A percentile compares a stretch with the other conserved stretches of the same genome.
phyloP scores from a whole-genome alignment of 2,797 vertebrate genomes.

The Notolabrus celidotus region DNA sequence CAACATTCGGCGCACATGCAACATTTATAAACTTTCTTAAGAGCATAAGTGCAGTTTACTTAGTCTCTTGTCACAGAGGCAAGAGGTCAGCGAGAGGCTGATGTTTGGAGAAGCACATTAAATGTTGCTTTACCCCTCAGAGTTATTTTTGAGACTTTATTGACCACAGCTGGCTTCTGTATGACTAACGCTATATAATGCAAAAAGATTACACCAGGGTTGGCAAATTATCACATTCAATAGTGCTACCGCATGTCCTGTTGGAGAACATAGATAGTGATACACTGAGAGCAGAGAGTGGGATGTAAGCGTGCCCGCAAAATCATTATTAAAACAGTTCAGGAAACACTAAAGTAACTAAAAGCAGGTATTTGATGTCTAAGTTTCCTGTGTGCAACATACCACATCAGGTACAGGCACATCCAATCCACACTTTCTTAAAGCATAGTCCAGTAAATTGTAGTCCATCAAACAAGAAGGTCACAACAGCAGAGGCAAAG shows the following conservation, averaged over 20 bases:
- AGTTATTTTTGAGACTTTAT: conserved; percentile 86
- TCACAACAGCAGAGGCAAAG: too few species aligned
- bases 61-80: conserved; percentile 82
- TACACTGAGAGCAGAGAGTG: not conserved
- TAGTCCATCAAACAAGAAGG: too few species aligned
- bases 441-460: too few species aligned
- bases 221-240: conserved; percentile 68
- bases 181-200: conserved; percentile 58
- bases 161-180: conserved; percentile 84
- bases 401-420: too few species aligned
- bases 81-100: conserved; percentile 83
- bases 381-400: not conserved
- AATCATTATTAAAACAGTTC: not conserved
- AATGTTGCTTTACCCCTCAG: conserved; percentile 86
- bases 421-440: too few species aligned
- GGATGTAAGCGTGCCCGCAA: not conserved
- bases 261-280: conserved; percentile 8
- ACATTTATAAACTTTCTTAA: conserved; percentile 83
- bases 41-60: conserved; percentile 84
- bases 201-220: conserved; percentile 60
- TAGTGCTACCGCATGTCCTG: conserved; percentile 6
- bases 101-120: conserved; percentile 85
- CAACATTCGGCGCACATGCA: conserved; percentile 82
- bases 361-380: not conserved
- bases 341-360: not conserved